Evolutionary conservation across 1,140 invertebrate genomes (phyloP).

Genomic region (Cydia strobilella): DNA sequence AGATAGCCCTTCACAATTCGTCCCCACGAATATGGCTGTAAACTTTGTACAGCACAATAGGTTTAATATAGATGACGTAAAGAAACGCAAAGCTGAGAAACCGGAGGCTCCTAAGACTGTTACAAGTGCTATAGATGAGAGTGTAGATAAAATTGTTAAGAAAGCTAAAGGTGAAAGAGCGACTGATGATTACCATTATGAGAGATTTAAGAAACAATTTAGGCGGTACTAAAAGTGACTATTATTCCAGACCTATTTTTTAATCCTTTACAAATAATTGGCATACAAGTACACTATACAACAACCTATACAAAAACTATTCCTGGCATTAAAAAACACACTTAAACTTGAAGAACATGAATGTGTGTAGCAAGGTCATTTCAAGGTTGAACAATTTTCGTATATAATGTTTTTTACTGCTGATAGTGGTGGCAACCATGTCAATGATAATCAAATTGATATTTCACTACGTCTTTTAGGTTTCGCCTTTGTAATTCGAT

Average conservation of each 20-base stretch:
- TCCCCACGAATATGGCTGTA: constrained; percentile 98
- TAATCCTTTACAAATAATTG: neutral
- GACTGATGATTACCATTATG: constrained; percentile 98
- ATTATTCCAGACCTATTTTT: neutral
- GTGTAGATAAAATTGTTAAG: constrained; percentile 82
- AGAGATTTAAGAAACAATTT: constrained; percentile 98
- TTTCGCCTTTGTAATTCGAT: no score
- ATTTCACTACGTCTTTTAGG: no score
- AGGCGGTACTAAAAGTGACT: constrained; percentile 86
- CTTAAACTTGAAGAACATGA: no score
- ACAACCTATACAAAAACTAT: no score
- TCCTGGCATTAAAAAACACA: no score
- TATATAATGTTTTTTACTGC: no score
- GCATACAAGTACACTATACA: no score
- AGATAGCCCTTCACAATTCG: constrained; percentile 97
- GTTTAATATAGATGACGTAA: constrained; percentile 74
- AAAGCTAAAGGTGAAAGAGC: constrained; percentile 92
- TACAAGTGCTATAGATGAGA: constrained; percentile 79
- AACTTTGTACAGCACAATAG: constrained; percentile 98
- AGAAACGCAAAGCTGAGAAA: constrained; percentile 77
- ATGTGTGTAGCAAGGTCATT: no score
- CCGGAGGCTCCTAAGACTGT: constrained; percentile 74
- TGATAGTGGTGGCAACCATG: no score
- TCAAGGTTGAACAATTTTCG: no score
- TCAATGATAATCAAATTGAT: no score